Percentiles rank a stretch among this genome's conserved stretches.
These are phyloP conservation scores for Tetramorium parvispinum DNA, from an alignment of 1,140 invertebrate species.

Conservation along the genomic window DNA sequence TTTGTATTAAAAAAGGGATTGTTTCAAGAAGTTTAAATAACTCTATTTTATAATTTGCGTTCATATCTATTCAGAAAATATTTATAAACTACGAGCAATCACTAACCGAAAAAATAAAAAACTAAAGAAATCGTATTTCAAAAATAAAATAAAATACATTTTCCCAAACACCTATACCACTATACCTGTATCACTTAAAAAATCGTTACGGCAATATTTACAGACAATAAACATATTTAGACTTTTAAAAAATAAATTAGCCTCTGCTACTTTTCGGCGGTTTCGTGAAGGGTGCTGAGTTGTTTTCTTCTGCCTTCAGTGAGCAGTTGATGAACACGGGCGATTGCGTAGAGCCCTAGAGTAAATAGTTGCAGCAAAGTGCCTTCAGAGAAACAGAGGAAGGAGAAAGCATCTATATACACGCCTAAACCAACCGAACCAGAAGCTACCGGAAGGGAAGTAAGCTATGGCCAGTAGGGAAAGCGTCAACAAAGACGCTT, in stretches of 20 bases:
- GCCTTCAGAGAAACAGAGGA: constrained; percentile 6
- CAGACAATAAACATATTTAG: background rate
- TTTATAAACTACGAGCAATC: background rate
- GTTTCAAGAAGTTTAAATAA: background rate
- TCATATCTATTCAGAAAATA: background rate
- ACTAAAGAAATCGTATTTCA: background rate
- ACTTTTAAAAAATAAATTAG: background rate
- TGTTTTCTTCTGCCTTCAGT: background rate
- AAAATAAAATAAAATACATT: background rate
- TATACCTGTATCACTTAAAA: background rate
- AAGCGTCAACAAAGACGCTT: constrained; percentile 59
- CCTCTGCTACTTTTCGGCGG: constrained; percentile 1
- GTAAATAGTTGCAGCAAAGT: constrained; percentile 67
- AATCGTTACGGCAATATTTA: background rate
- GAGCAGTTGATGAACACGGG: constrained; percentile 53
- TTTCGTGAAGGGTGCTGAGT: background rate
- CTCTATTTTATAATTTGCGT: background rate
- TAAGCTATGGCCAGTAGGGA: constrained; percentile 41
- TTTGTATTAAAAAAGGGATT: background rate
- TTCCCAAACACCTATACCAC: background rate
- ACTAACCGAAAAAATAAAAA: background rate
- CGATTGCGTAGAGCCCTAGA: constrained; percentile 55
- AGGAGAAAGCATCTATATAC: constrained; percentile 31
- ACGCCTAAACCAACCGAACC: constrained; percentile 65
- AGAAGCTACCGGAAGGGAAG: constrained; percentile 62